Percentiles rank a stretch among this genome's conserved stretches.
Evolutionary conservation across 2,888 invertebrate species (phyloP).

Genomic region (Protophormia terraenovae): DNA sequence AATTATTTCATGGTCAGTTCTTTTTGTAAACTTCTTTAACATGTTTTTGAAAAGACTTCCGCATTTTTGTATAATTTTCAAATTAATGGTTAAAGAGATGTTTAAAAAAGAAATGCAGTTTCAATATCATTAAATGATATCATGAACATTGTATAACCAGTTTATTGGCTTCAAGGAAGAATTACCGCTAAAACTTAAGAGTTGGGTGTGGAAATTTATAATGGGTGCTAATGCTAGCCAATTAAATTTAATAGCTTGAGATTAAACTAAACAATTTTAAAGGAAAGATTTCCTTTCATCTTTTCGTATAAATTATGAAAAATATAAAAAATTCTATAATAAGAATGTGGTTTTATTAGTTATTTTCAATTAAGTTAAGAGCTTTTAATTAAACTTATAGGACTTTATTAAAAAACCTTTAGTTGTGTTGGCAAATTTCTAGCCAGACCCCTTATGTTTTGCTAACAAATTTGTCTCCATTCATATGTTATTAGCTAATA

Average conservation of each 20-base stretch:
- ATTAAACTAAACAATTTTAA: neutral
- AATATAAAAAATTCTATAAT: no score
- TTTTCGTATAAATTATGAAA: no score
- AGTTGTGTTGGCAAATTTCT: no score
- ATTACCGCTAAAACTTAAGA: neutral
- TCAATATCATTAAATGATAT: neutral
- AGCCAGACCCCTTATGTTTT: no score
- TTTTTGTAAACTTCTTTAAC: neutral
- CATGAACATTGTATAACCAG: neutral
- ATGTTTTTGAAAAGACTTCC: slow-evolving; percentile 46
- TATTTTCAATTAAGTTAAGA: no score
- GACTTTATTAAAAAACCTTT: no score
- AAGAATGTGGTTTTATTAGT: no score
- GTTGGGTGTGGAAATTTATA: neutral
- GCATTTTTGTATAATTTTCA: slow-evolving; percentile 62
- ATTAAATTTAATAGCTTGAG: neutral
- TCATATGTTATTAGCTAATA: no score
- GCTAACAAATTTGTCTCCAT: no score
- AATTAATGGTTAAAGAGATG: slow-evolving; percentile 9
- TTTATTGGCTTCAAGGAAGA: neutral
- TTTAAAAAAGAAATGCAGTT: neutral
- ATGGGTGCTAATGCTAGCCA: neutral
- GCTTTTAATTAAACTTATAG: no score
- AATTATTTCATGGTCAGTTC: slow-evolving; percentile 19
- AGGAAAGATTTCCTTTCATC: neutral